Base-by-base conservation (phyloP, 2,797 vertebrate species). In the Epinephelus coioides region DNA sequence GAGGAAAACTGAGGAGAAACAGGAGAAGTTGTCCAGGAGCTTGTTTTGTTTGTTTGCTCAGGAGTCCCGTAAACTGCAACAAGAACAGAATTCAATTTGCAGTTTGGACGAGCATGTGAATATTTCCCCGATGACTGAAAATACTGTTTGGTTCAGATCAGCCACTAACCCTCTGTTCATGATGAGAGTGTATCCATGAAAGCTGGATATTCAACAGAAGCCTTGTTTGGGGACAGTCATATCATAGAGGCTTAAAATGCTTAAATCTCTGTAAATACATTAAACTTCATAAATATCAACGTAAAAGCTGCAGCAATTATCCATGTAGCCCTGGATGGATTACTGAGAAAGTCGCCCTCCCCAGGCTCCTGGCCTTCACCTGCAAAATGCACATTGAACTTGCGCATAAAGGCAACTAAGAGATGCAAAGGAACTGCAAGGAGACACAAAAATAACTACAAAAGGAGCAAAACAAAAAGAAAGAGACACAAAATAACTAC, bases 11-110 rank as follows among this genome's bases (percentile, higher is more conserved):
- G 27, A 53, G 53, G 55, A 76, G 71, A 69, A 73, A 44, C 12
- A 8, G 46, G 46, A 34, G 49, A 53, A 68, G 40, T 17, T 73
- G 65, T 71, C 5, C 19, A 6, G 1, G 30, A 49, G 51, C n/a
- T 40, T 38, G 63, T 66, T 83, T 63, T 53, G 55, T 76, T 73
- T 49, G 62, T 54, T 62, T 53, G 14, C 71, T 66, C 81, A 9
- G 46, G 74, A 71, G 73, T 14, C 19, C 55, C 10, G 2, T 78
- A 57, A 86, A 79, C 46, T 13, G 51, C 62, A 76, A 66, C 51
- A 69, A 69, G 65, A 30, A 30, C 47, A 64, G 23, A 71, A 79
- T 69, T 81, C 69, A 68, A 60, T 85, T 69, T 14, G 75, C 30
- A 54, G 18, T 72, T 56, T 64, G 77, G 55, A 73, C 49, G 34